Percentiles rank a stretch among this genome's conserved stretches.
These are phyloP conservation scores for Paradoxurus hermaphroditus DNA, from an alignment of 2,113 vertebrate species.

Conservation along the genomic window DNA sequence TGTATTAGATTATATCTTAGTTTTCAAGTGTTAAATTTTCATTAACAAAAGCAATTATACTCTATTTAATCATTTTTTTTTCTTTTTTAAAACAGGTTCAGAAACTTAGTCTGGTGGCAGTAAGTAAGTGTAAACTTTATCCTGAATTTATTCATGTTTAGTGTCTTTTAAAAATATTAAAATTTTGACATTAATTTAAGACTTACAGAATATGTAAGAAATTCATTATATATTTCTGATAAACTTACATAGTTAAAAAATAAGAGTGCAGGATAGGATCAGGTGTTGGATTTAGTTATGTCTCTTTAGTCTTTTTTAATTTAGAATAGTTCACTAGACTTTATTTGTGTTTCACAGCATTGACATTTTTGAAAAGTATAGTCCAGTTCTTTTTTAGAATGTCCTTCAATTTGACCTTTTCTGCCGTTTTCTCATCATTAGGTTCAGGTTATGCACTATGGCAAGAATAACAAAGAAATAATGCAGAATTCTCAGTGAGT, in stretches of 20 bases:
- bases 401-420: not conserved
- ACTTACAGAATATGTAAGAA: not conserved
- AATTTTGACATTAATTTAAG: not conserved
- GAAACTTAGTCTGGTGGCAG: conserved; percentile 92
- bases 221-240: not conserved
- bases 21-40: not conserved
- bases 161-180: not conserved
- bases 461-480: not conserved
- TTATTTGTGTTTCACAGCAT: not conserved
- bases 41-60: not conserved
- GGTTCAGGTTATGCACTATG: not conserved
- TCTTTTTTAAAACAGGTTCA: conserved; percentile 87
- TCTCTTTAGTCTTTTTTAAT: not conserved
- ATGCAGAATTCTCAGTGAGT: not conserved
- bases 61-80: conserved; percentile 35
- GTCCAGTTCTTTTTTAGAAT: conserved; percentile 4
- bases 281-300: not conserved
- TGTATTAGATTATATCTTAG: not conserved
- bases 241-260: not conserved
- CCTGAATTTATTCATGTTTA: conserved; percentile 30
- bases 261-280: not conserved
- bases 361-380: not conserved
- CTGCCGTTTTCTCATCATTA: not conserved
- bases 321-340: not conserved
- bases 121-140: conserved; percentile 91